phyloP scores from a whole-genome alignment of 2,113 vertebrate species.

The Dipodomys ordii region DNA sequence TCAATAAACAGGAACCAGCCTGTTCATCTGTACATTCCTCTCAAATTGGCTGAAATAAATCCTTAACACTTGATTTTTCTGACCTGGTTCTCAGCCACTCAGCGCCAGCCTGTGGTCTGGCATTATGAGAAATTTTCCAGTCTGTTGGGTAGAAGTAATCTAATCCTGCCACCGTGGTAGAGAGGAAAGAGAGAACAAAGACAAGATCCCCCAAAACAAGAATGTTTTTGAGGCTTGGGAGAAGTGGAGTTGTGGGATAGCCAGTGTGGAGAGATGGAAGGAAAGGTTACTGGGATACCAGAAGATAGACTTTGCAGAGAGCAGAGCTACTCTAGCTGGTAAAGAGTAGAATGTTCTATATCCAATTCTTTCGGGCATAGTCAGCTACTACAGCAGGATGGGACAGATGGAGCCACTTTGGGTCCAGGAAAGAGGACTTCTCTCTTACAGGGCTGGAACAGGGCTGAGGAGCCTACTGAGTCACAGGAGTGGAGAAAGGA shows the following conservation, averaged over 20 bases:
- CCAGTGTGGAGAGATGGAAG: neutral
- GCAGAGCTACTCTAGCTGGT: neutral
- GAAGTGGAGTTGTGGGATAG: neutral
- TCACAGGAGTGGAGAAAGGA: neutral
- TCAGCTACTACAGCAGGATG: neutral
- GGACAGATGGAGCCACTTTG: neutral
- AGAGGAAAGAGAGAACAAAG: neutral
- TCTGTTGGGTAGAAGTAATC: conserved; percentile 63
- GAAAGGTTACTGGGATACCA: conserved; percentile 13
- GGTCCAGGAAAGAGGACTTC: neutral
- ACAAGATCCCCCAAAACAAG: conserved; percentile 20
- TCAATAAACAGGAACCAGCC: conserved; percentile 57
- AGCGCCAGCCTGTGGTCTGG: conserved; percentile 42
- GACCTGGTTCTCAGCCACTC: conserved; percentile 69
- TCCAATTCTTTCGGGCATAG: neutral
- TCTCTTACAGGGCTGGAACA: neutral
- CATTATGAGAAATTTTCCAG: conserved; percentile 71
- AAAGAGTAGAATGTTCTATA: neutral
- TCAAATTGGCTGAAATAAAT: conserved; percentile 75
- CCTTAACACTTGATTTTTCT: conserved; percentile 68
- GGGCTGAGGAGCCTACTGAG: neutral
- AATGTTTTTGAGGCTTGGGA: neutral
- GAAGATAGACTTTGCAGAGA: neutral
- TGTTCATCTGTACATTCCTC: conserved; percentile 55
- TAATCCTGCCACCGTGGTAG: conserved; percentile 40